phyloP scores from a whole-genome alignment of 2,797 vertebrate genomes.

The Hozukius guyotensis region DNA sequence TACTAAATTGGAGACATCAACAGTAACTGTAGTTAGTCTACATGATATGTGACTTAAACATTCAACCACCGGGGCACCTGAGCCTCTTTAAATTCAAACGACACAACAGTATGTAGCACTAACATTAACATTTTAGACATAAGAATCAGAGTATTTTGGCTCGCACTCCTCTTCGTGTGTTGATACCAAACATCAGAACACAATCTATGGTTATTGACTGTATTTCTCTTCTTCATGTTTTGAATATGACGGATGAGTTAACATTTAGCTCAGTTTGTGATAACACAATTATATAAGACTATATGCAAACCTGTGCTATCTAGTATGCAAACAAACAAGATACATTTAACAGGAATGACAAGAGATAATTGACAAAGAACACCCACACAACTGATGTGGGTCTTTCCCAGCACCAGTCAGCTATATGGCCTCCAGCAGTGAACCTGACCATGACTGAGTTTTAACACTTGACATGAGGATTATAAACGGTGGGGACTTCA shows the following conservation, averaged over 20 bases:
- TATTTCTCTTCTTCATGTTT: background rate
- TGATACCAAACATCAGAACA: background rate
- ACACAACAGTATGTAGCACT: no score
- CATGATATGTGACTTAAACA: background rate
- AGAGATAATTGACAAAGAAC: background rate
- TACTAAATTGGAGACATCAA: background rate
- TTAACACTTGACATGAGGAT: constrained; percentile 46
- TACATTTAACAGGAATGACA: background rate
- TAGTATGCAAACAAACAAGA: constrained; percentile 31
- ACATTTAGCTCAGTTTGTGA: background rate
- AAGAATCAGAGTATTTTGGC: no score
- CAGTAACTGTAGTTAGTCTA: no score
- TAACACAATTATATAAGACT: background rate
- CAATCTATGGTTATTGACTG: background rate
- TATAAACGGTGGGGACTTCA: constrained; percentile 37
- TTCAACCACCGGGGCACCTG: background rate
- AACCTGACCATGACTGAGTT: constrained; percentile 53
- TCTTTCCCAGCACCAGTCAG: constrained; percentile 33
- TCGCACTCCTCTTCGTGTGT: background rate
- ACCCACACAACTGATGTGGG: background rate
- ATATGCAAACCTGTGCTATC: constrained; percentile 1
- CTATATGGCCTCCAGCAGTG: constrained; percentile 36
- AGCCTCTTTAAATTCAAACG: background rate
- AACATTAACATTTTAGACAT: background rate
- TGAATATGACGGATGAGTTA: background rate